phyloP scores from a whole-genome alignment of 2,797 vertebrate genomes.

The Lycodopsis pacificus region DNA sequence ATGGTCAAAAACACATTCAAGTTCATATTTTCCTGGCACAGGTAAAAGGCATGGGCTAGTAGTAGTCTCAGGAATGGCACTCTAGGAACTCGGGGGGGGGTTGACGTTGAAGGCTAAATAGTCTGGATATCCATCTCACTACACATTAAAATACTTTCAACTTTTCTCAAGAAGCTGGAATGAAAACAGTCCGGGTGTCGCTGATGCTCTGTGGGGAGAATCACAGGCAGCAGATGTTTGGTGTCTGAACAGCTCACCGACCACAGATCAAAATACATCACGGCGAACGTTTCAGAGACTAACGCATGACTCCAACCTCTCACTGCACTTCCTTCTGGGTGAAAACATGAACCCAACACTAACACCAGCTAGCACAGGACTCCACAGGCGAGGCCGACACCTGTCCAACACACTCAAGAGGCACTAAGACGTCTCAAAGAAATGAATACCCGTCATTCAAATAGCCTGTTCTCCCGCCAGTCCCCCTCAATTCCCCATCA shows the following conservation, averaged over 20 bases:
- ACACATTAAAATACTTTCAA: constrained; percentile 58
- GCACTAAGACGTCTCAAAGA: constrained; percentile 72
- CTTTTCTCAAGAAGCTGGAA: constrained; percentile 48
- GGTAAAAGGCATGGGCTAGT: constrained; percentile 76
- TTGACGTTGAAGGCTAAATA: constrained; percentile 67
- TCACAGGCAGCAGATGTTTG: constrained; percentile 53
- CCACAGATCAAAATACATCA: constrained; percentile 9
- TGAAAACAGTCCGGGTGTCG: constrained; percentile 28
- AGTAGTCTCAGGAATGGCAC: constrained; percentile 81
- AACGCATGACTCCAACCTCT: constrained; percentile 16
- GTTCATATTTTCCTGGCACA: constrained; percentile 76
- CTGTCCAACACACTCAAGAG: constrained; percentile 61
- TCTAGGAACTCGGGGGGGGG: constrained; percentile 52
- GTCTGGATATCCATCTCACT: constrained; percentile 71
- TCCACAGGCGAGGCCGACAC: constrained; percentile 25
- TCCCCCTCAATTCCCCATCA: constrained; percentile 55
- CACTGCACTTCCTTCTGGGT: constrained; percentile 11
- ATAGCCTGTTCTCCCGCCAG: constrained; percentile 57
- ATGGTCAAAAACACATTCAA: constrained; percentile 69
- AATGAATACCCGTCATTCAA: constrained; percentile 78
- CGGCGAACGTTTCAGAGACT: constrained; percentile 27
- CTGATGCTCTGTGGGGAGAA: constrained; percentile 39
- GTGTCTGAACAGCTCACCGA: constrained; percentile 10
- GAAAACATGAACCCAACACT: not conserved
- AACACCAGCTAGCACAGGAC: constrained; percentile 23